Conservation (phyloP, 2,888 invertebrate species). For the Lamproptera curius region DNA sequence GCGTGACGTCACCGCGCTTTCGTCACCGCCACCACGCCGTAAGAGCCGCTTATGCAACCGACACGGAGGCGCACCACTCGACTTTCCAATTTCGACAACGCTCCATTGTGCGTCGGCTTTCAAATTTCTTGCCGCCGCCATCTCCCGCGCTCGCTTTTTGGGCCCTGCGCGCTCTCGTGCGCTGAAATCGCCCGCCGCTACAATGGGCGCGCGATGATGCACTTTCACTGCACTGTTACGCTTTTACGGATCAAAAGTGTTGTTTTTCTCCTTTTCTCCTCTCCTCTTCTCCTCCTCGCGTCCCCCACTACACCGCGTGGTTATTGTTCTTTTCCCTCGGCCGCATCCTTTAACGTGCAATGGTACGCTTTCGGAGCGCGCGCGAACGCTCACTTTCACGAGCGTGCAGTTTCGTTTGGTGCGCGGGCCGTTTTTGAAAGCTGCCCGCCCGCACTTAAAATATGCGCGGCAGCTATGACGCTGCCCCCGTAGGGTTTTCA, state of each 20-base stretch:
- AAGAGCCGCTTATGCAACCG: constrained; percentile 73
- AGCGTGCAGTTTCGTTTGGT: constrained; percentile 26
- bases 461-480: constrained; percentile 44
- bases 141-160: constrained; percentile 61
- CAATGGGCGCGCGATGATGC: constrained; percentile 56
- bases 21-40: constrained; percentile 71
- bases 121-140: constrained; percentile 73
- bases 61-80: constrained; percentile 71
- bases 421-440: constrained; percentile 40
- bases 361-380: constrained; percentile 7
- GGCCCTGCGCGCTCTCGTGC: constrained; percentile 65
- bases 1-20: constrained; percentile 72
- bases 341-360: constrained; percentile 13
- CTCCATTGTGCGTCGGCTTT: constrained; percentile 76
- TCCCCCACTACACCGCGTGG: too few relatives aligned
- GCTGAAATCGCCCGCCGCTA: constrained; percentile 69
- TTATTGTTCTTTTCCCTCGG: constrained; percentile 10
- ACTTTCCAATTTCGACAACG: constrained; percentile 79
- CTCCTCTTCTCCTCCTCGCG: too few relatives aligned
- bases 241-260: constrained; percentile 28
- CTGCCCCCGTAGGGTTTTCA: constrained; percentile 58
- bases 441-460: constrained; percentile 33
- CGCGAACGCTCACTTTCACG: constrained; percentile 29
- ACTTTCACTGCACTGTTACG: constrained; percentile 67
- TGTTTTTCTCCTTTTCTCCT: constrained; percentile 13